Base-by-base conservation (phyloP, 2,797 vertebrate species). In the Dallia pectoralis region DNA sequence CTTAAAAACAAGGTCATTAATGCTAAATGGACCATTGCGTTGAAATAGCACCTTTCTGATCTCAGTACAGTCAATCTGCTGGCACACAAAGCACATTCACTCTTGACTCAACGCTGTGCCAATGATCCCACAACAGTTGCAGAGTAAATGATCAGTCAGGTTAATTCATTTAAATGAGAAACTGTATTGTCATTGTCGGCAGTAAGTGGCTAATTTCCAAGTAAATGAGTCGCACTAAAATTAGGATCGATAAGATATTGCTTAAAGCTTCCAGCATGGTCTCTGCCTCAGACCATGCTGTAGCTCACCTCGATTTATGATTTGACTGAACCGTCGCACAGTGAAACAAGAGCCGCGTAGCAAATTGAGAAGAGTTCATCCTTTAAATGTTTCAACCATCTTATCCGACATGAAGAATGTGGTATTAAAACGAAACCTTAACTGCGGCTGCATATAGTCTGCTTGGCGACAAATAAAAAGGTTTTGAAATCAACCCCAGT, bases 201-300 rank as follows among this genome's bases (percentile, higher is more conserved):
- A 81, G 68, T 44, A 59, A 80, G 81, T 59, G 71, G 74, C 61
- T 74, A 81, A 84, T 82, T 83, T 79, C 79, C 72, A 64, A 72
- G 65, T 32, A 83, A 83, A 84, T 83, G 78, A 77, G 73, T 81
- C 80, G 9, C 25, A 76, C 66, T 71, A 44, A 73, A 79, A 71
- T 81, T 78, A 77, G 77, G 78, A 77, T 81, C 65, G 63, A 82
- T 82, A 83, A 79, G 40, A 83, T 82, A 78, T 79, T 73, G 71
- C 78, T 66, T 73, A 68, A 62, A 62, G 72, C 71, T 71, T 76
- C 0, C 40, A 75, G 79, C 65, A 66, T 65, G 48, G 67, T 68
- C 59, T 74, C 48, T 2, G 40, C 51, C 40, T 69, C 81, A 84
- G 83, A 82, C 79, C 69, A 81, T 81, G 72, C 40, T 44, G 40